Evolutionary conservation across 2,888 invertebrate genomes (phyloP).

Genomic region (Drosophila phalerata): DNA sequence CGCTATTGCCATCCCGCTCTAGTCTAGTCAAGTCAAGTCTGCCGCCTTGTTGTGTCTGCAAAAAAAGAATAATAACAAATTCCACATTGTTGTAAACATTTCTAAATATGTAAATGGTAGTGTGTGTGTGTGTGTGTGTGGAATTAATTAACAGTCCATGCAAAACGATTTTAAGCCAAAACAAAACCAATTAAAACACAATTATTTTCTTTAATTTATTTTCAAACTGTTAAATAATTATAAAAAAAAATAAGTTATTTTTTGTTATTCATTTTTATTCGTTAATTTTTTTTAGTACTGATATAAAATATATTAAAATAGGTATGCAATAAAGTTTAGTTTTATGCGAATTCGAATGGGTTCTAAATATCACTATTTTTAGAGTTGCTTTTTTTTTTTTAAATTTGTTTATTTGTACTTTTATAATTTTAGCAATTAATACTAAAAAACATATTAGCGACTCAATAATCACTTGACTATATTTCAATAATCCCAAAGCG

Average conservation of each 20-base stretch:
- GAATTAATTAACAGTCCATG: conserved; percentile 12
- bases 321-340: no score
- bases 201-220: not conserved
- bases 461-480: no score
- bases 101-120: not conserved
- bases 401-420: no score
- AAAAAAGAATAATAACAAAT: conserved; percentile 18
- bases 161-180: conserved; percentile 5
- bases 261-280: not conserved
- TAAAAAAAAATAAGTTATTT: not conserved
- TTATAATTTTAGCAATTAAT: no score
- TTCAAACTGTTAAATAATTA: not conserved
- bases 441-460: no score
- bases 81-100: conserved; percentile 15
- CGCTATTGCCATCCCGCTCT: conserved; percentile 19
- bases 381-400: no score
- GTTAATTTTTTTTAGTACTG: no score
- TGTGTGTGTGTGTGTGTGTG: conserved; percentile 9
- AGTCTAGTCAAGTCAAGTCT: conserved; percentile 34
- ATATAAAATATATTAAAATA: no score
- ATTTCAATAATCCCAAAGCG: no score
- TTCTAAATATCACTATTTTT: no score
- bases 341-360: no score
- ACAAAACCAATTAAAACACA: conserved; percentile 11
- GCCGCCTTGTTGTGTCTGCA: conserved; percentile 33